Percentiles rank a stretch among this genome's conserved stretches.
phyloP scores from a whole-genome alignment of 2,797 vertebrate species.

The Anableps anableps region DNA sequence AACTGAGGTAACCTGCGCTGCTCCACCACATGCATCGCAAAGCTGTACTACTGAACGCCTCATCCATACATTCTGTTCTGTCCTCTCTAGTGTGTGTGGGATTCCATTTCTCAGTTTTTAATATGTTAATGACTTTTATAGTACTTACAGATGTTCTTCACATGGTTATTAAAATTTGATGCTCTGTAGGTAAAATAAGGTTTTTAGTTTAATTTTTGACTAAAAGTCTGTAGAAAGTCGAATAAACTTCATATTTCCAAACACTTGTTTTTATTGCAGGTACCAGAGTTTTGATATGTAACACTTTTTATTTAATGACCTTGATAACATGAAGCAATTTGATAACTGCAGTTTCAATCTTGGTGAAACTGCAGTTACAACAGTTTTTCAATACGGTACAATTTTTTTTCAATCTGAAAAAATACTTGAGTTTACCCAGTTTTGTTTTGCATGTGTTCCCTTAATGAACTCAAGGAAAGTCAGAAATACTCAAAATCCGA shows the following conservation, averaged over 20 bases:
- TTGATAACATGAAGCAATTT: neutral
- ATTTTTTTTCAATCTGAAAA: neutral
- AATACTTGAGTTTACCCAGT: neutral
- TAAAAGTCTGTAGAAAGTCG: too few species aligned
- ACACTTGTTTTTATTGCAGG: too few species aligned
- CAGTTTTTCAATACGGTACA: neutral
- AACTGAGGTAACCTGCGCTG: conserved; percentile 9
- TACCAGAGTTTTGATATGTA: neutral
- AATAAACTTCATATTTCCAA: too few species aligned
- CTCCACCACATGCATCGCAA: conserved; percentile 11
- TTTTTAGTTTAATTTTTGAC: too few species aligned
- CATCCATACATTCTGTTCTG: conserved; percentile 18
- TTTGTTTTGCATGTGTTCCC: neutral
- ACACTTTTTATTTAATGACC: neutral
- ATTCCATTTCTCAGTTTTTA: neutral
- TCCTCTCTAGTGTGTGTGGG: conserved; percentile 4
- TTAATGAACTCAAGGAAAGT: neutral
- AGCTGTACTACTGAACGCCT: conserved; percentile 12
- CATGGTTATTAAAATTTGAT: too few species aligned
- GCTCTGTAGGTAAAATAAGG: too few species aligned
- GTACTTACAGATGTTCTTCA: neutral
- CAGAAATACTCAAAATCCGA: neutral
- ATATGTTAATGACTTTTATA: neutral
- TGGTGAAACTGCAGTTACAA: too few species aligned
- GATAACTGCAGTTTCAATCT: neutral